A percentile compares a stretch with the other conserved stretches of the same genome.
phyloP scores from a whole-genome alignment of 2,888 invertebrate species.

The Anorthoa munda region DNA sequence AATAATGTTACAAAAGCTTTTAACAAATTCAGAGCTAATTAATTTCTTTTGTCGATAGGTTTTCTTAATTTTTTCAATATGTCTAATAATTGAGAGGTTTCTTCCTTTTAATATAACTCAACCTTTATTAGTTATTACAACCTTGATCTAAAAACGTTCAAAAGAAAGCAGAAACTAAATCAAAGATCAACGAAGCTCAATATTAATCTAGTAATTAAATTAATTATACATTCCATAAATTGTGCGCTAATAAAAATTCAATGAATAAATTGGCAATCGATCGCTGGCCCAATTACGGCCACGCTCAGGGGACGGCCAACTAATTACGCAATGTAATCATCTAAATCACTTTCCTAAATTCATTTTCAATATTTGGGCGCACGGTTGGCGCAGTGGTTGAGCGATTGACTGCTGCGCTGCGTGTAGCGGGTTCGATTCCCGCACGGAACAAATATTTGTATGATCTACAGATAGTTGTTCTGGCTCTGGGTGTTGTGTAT shows the following conservation, averaged over 20 bases:
- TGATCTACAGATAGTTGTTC: too few species aligned
- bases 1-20: neutral
- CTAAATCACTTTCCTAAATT: slow-evolving; percentile 30
- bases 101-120: neutral
- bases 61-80: neutral
- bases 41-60: neutral
- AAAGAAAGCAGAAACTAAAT: slow-evolving; percentile 10
- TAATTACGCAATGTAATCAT: slow-evolving; percentile 49
- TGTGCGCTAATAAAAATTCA: slow-evolving; percentile 44
- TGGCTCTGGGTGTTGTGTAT: too few species aligned
- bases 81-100: neutral
- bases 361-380: too few species aligned
- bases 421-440: too few species aligned
- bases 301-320: slow-evolving; percentile 12
- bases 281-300: slow-evolving; percentile 26
- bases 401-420: too few species aligned
- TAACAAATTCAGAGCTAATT: neutral
- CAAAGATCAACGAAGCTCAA: slow-evolving; percentile 25
- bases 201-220: slow-evolving; percentile 50
- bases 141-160: neutral
- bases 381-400: too few species aligned
- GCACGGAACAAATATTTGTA: too few species aligned
- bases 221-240: slow-evolving; percentile 59
- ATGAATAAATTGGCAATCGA: slow-evolving; percentile 53
- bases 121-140: neutral